Evolutionary conservation across 2,797 vertebrate species (phyloP).

Genomic region (Semotilus atromaculatus): DNA sequence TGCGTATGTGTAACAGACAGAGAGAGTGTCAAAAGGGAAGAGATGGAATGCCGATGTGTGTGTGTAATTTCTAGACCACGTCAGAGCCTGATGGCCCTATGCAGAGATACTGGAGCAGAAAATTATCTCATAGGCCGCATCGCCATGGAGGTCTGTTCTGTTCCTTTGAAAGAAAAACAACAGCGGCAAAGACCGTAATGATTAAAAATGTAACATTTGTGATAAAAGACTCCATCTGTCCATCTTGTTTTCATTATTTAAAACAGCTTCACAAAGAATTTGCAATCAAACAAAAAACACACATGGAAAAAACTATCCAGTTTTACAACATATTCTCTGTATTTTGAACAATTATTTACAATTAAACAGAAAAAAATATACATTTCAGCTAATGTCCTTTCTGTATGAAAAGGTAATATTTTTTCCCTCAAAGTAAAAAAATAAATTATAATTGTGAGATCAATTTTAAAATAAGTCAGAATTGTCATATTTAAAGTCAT

Average conservation of each 20-base stretch:
- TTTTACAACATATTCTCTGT: neutral
- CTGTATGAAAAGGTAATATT: neutral
- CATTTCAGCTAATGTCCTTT: neutral
- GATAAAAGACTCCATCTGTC: conserved; percentile 42
- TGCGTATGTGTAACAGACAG: conserved; percentile 22
- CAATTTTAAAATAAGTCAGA: neutral
- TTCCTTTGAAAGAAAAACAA: conserved; percentile 47
- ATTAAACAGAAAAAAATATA: neutral
- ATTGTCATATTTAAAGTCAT: neutral
- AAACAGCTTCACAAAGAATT: conserved; percentile 32
- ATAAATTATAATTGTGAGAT: neutral
- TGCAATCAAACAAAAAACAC: neutral
- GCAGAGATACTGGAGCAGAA: conserved; percentile 70
- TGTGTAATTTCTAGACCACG: conserved; percentile 76
- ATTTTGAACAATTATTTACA: neutral
- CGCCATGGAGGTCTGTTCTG: conserved; percentile 51
- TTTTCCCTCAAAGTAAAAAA: neutral
- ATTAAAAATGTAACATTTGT: conserved; percentile 54
- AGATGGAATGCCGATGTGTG: conserved; percentile 18
- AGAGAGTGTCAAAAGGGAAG: conserved; percentile 34
- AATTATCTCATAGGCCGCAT: conserved; percentile 55
- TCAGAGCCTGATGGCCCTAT: conserved; percentile 76
- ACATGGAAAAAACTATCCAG: neutral
- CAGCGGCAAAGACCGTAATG: conserved; percentile 26
- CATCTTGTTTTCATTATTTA: conserved; percentile 50